These are phyloP conservation scores for Fulica atra DNA, from an alignment of 2,113 vertebrate genomes.

Conservation along the genomic window DNA sequence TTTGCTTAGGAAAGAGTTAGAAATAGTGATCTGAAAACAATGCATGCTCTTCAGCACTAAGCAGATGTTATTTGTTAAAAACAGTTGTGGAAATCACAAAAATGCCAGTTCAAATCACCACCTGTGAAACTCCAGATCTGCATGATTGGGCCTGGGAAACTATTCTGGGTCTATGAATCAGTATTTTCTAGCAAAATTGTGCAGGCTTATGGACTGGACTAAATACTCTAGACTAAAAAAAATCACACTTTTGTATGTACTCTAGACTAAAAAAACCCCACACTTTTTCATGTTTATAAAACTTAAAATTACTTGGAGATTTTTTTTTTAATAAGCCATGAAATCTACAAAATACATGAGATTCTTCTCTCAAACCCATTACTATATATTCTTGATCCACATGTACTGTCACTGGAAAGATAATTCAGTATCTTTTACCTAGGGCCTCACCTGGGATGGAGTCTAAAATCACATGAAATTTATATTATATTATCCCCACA, in stretches of 20 bases:
- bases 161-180: not conserved
- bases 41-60: not conserved
- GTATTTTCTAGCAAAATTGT: not conserved
- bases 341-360: not conserved
- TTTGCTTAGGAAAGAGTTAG: not conserved
- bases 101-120: constrained; percentile 16
- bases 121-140: not conserved
- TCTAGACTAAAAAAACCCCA: no score
- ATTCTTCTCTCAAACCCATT: not conserved
- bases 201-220: not conserved
- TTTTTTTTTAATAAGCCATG: not conserved
- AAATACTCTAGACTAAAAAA: not conserved
- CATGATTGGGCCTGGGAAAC: not conserved
- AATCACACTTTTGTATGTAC: accelerated
- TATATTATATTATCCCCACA: not conserved
- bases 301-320: not conserved
- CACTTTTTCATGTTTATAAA: not conserved
- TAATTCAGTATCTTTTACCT: not conserved
- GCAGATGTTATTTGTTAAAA: not conserved
- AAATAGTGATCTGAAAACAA: constrained; percentile 20
- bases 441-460: not conserved
- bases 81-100: not conserved
- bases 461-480: not conserved
- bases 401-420: not conserved
- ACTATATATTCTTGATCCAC: not conserved